Percentiles rank a stretch among this genome's conserved stretches.
Evolutionary conservation across 2,797 vertebrate species (phyloP).

Genomic region (Trachops cirrhosus): DNA sequence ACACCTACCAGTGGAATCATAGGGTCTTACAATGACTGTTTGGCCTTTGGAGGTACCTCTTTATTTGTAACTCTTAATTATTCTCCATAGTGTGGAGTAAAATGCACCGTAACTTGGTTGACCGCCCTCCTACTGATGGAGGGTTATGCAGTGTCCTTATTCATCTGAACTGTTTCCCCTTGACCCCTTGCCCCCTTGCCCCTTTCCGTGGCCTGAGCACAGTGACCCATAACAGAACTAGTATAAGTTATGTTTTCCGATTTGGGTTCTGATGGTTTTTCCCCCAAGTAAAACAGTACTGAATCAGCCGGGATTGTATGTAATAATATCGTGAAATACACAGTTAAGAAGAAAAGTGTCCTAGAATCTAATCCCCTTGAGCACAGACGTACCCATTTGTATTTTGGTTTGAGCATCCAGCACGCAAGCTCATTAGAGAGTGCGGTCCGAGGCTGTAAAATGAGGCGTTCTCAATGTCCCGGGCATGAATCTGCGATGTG

Average conservation of each 20-base stretch:
- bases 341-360: neutral
- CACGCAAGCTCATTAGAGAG: neutral
- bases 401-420: neutral
- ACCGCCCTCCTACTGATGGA: neutral
- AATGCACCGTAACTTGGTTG: neutral
- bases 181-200: too few relatives aligned
- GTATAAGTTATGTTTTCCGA: neutral
- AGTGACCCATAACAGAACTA: neutral
- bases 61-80: neutral
- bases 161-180: neutral
- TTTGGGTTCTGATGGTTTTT: neutral
- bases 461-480: neutral
- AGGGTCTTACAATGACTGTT: neutral
- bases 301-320: neutral
- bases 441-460: neutral
- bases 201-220: neutral
- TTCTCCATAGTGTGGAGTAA: neutral
- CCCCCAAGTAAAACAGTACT: neutral
- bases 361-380: neutral
- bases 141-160: neutral
- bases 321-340: neutral
- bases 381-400: neutral
- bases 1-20: neutral
- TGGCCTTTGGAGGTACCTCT: neutral
- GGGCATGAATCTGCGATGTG: fast-evolving